These are phyloP conservation scores for Acronicta psi DNA, from an alignment of 2,888 invertebrate genomes.

Conservation along the genomic window DNA sequence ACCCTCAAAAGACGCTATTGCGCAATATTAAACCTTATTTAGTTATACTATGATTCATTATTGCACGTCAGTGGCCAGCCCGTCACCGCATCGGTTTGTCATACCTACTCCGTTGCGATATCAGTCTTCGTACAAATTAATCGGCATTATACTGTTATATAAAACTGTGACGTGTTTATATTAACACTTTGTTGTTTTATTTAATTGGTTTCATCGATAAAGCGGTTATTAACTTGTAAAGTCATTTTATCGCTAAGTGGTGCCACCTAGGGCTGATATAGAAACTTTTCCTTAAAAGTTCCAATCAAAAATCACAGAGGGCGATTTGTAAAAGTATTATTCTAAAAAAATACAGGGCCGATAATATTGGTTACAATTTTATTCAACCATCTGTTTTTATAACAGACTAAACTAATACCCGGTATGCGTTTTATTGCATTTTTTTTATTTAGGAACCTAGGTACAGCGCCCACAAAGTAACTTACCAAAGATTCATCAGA, in stretches of 20 bases:
- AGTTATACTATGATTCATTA: constrained; percentile 2
- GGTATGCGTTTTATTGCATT: too few relatives aligned
- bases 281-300: constrained; percentile 12
- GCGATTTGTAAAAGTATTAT: neutral
- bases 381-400: too few relatives aligned
- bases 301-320: constrained; percentile 9
- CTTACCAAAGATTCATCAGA: too few relatives aligned
- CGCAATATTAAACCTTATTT: constrained; percentile 30
- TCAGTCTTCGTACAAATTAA: constrained; percentile 3
- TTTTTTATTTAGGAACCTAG: too few relatives aligned
- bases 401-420: too few relatives aligned
- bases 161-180: neutral
- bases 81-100: constrained; percentile 23
- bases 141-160: constrained; percentile 7
- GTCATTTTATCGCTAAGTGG: neutral
- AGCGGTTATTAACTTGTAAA: neutral
- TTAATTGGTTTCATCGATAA: constrained; percentile 1
- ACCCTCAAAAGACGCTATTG: constrained; percentile 5
- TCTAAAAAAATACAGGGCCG: too few relatives aligned
- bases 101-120: neutral
- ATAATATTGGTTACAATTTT: too few relatives aligned
- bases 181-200: neutral
- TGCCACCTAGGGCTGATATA: constrained; percentile 25
- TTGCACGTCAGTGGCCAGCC: constrained; percentile 8
- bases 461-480: too few relatives aligned